Evolutionary conservation across 2,888 invertebrate genomes (phyloP).

Genomic region (Sarcophaga variegata): DNA sequence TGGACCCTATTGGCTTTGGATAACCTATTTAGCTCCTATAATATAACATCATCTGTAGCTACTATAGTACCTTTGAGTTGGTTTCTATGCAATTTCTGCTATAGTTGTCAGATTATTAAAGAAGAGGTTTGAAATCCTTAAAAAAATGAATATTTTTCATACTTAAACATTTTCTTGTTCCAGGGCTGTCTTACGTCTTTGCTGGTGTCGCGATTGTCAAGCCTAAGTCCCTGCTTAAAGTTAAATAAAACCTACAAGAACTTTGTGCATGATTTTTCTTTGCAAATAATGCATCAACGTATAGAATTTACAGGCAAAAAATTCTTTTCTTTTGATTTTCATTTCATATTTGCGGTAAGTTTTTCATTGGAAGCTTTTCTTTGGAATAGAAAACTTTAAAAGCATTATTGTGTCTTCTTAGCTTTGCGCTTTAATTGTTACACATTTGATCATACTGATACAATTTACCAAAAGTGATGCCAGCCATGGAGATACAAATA

Average conservation of each 20-base stretch:
- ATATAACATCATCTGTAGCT: slow-evolving; percentile 41
- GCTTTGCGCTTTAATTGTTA: slow-evolving; percentile 69
- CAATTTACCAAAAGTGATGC: slow-evolving; percentile 68
- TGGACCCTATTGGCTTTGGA: slow-evolving; percentile 70
- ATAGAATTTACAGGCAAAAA: slow-evolving; percentile 67
- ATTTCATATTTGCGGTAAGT: slow-evolving; percentile 69
- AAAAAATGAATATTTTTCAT: background rate
- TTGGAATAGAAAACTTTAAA: background rate
- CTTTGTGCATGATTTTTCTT: slow-evolving; percentile 68
- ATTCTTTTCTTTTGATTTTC: slow-evolving; percentile 68
- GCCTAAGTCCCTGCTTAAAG: background rate
- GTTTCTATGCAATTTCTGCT: slow-evolving; percentile 59
- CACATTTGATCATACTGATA: slow-evolving; percentile 71
- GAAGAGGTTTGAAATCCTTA: slow-evolving; percentile 34
- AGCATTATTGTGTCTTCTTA: slow-evolving; percentile 30
- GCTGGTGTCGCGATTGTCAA: slow-evolving; percentile 52
- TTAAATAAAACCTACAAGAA: slow-evolving; percentile 44
- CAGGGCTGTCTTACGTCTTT: slow-evolving; percentile 47
- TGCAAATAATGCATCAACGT: slow-evolving; percentile 69
- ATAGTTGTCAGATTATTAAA: slow-evolving; percentile 60
- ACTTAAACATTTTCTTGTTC: background rate
- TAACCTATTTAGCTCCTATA: slow-evolving; percentile 22
- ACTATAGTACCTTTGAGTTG: slow-evolving; percentile 56
- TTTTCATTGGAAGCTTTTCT: background rate
- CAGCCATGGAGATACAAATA: slow-evolving; percentile 6